phyloP scores from a whole-genome alignment of 2,888 invertebrate species.

The Luperina nickerlii region DNA sequence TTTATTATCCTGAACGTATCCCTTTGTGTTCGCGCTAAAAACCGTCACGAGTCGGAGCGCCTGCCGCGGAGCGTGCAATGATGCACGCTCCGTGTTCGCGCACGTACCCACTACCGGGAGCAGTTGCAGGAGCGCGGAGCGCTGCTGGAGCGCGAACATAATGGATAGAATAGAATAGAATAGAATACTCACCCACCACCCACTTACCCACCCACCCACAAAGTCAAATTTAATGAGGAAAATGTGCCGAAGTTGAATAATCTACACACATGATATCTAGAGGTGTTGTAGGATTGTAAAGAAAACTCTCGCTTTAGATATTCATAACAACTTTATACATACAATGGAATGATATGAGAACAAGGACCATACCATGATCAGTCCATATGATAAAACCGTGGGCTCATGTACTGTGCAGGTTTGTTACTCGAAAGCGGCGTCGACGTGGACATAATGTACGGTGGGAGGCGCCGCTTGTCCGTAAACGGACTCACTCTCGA shows the following conservation, averaged over 20 bases:
- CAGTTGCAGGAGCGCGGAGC: no score
- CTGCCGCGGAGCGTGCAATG: no score
- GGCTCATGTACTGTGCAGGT: slow-evolving; percentile 87
- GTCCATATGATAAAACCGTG: slow-evolving; percentile 91
- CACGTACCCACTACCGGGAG: no score
- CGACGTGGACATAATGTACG: slow-evolving; percentile 82
- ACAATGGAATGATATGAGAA: slow-evolving; percentile 58
- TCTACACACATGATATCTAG: neutral
- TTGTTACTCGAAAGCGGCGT: slow-evolving; percentile 83
- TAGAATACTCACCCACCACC: no score
- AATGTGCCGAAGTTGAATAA: neutral
- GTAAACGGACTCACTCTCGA: slow-evolving; percentile 87
- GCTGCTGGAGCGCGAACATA: no score
- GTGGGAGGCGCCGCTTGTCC: slow-evolving; percentile 87
- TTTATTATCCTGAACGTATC: no score
- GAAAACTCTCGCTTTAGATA: slow-evolving; percentile 26
- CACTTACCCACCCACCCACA: no score
- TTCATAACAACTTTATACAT: slow-evolving; percentile 51
- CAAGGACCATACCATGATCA: slow-evolving; percentile 66
- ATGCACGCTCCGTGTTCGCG: no score
- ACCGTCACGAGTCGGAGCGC: no score
- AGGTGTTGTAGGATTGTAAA: slow-evolving; percentile 4
- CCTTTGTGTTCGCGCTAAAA: no score
- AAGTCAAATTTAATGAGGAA: neutral
- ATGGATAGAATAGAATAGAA: no score